Evolutionary conservation across 2,888 invertebrate genomes (phyloP).

Genomic region (Caenorhabditis sulstoni): DNA sequence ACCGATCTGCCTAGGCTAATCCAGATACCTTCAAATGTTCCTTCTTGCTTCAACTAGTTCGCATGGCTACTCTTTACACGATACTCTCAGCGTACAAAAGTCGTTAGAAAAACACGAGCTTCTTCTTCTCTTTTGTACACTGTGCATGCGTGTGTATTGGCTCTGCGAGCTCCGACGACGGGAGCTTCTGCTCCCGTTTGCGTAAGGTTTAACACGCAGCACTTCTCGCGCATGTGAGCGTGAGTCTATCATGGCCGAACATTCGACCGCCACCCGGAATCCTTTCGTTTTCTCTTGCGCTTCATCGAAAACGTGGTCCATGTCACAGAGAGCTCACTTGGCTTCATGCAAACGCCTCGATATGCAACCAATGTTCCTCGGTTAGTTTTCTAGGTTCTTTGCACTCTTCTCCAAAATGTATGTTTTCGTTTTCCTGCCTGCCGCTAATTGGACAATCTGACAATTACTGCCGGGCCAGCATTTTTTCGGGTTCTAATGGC

Average conservation of each 20-base stretch:
- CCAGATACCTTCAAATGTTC: too few species aligned
- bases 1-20: too few species aligned
- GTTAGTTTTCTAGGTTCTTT: slow-evolving; percentile 6
- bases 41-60: not conserved
- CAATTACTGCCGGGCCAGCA: slow-evolving; percentile 34
- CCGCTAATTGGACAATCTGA: slow-evolving; percentile 47
- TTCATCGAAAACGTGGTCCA: not conserved
- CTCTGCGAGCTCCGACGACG: slow-evolving; percentile 17
- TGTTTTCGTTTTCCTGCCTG: not conserved
- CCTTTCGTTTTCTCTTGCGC: not conserved
- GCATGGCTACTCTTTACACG: slow-evolving; percentile 21
- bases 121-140: slow-evolving; percentile 15
- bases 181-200: slow-evolving; percentile 41
- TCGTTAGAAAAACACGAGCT: slow-evolving; percentile 25
- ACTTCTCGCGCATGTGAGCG: slow-evolving; percentile 45
- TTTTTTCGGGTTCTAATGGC: slow-evolving; percentile 49
- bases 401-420: slow-evolving; percentile 9
- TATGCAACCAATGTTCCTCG: too few species aligned
- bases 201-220: slow-evolving; percentile 53
- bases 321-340: slow-evolving; percentile 1
- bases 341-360: too few species aligned
- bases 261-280: slow-evolving; percentile 9
- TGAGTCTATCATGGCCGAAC: slow-evolving; percentile 54
- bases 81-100: slow-evolving; percentile 12
- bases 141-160: not conserved